Evolutionary conservation across 2,888 invertebrate species (phyloP).

Genomic region (Cerceris ruficornis): DNA sequence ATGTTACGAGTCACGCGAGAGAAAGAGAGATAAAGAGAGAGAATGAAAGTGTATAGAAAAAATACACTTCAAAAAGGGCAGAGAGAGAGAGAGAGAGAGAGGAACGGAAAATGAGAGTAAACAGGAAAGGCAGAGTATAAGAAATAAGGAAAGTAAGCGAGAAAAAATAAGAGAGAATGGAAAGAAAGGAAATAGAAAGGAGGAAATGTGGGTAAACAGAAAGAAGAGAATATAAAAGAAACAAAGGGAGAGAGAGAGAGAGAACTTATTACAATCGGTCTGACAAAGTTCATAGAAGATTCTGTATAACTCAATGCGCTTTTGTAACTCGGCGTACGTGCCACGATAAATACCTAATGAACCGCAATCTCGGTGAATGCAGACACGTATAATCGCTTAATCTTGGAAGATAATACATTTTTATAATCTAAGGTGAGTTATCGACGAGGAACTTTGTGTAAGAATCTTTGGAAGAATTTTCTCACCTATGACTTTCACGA

Average conservation of each 20-base stretch:
- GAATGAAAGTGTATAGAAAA: too few species aligned
- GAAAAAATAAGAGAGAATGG: neutral
- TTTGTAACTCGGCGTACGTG: too few species aligned
- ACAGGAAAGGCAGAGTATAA: neutral
- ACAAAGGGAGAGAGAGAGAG: neutral
- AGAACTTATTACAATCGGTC: neutral
- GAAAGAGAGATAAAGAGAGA: neutral
- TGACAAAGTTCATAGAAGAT: too few species aligned
- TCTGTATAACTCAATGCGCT: too few species aligned
- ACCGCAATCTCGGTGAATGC: too few species aligned
- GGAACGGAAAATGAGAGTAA: too few species aligned
- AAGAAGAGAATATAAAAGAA: neutral
- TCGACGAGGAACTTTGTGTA: slow-evolving; percentile 3
- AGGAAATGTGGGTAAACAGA: neutral
- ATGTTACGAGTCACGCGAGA: slow-evolving; percentile 28
- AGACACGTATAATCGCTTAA: too few species aligned
- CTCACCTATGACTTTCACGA: neutral
- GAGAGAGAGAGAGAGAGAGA: too few species aligned
- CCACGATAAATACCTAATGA: too few species aligned
- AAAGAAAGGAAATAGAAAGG: neutral
- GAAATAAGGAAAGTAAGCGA: neutral
- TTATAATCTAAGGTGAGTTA: slow-evolving; percentile 11
- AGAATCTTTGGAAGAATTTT: slow-evolving; percentile 11
- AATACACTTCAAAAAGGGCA: too few species aligned
- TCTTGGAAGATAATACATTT: neutral